Percentiles rank a stretch among this genome's conserved stretches.
Conservation (phyloP, 2,113 vertebrate species). For the Phasianus colchicus region DNA sequence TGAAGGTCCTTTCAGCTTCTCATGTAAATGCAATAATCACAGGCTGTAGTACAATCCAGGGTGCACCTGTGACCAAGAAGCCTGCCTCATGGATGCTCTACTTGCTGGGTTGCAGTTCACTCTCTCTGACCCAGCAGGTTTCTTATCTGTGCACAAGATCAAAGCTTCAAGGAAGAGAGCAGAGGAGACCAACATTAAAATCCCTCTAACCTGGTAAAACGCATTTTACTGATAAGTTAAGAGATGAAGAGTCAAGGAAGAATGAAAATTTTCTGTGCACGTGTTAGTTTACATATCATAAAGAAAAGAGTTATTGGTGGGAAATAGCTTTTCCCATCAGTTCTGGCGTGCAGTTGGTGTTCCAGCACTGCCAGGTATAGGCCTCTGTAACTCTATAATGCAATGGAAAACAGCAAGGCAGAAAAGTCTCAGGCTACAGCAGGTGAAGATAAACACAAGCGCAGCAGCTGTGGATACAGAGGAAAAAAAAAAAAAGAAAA, state of each 20-base stretch:
- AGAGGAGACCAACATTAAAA: neutral
- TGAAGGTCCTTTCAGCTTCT: neutral
- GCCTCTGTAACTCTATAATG: too few species aligned
- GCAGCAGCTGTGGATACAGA: too few species aligned
- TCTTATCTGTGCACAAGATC: neutral
- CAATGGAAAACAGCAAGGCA: too few species aligned
- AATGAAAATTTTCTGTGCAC: neutral
- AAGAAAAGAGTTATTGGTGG: neutral
- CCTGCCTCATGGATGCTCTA: accelerated
- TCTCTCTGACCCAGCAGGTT: neutral
- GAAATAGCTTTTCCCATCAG: neutral
- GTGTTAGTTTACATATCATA: neutral
- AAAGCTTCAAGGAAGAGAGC: neutral
- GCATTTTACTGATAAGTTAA: neutral
- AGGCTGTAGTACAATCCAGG: neutral
- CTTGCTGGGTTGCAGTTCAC: neutral
- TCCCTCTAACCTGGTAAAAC: neutral
- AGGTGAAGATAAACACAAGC: too few species aligned
- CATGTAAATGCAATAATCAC: neutral
- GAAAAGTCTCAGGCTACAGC: too few species aligned
- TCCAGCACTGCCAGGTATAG: neutral
- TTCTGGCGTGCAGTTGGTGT: neutral
- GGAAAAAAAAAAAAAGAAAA: too few species aligned
- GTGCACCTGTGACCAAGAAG: neutral
- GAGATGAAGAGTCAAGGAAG: neutral